phyloP scores from a whole-genome alignment of 2,113 vertebrate species.

The Dendrocopos noguchii region DNA sequence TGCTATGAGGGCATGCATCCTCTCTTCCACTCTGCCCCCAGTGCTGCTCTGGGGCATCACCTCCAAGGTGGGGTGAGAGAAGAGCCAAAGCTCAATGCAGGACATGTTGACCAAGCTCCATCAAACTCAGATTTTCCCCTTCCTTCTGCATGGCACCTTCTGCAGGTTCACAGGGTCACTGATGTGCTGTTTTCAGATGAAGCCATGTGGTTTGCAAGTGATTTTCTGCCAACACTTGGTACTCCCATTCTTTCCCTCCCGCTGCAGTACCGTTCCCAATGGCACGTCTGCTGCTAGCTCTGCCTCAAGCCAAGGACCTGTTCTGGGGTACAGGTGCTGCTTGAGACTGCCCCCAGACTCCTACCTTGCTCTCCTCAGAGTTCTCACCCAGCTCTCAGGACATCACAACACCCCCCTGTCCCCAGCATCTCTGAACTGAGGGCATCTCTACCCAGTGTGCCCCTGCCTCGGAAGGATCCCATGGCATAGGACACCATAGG shows the following conservation, averaged over 20 bases:
- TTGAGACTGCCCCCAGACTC: not conserved
- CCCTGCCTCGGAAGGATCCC: fast-evolving
- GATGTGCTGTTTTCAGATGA: not conserved
- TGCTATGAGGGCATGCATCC: not conserved
- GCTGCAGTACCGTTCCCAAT: fast-evolving
- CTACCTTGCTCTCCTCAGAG: too few species aligned
- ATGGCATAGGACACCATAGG: fast-evolving
- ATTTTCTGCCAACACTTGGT: not conserved
- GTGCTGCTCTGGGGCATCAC: not conserved
- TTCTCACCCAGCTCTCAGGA: not conserved
- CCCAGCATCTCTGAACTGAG: fast-evolving
- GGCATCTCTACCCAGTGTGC: fast-evolving
- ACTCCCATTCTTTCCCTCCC: fast-evolving
- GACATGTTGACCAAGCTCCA: fast-evolving
- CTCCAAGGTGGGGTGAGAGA: not conserved
- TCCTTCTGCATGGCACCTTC: not conserved
- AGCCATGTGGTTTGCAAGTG: not conserved
- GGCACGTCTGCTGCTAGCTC: not conserved
- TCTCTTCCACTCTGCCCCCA: fast-evolving
- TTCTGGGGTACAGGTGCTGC: fast-evolving
- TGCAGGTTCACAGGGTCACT: not conserved
- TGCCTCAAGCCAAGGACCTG: not conserved
- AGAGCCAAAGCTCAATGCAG: not conserved
- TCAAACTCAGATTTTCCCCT: not conserved
- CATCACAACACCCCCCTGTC: fast-evolving